Base-by-base conservation (phyloP, 2,888 invertebrate genomes). In the Chrysolina oricalcia region DNA sequence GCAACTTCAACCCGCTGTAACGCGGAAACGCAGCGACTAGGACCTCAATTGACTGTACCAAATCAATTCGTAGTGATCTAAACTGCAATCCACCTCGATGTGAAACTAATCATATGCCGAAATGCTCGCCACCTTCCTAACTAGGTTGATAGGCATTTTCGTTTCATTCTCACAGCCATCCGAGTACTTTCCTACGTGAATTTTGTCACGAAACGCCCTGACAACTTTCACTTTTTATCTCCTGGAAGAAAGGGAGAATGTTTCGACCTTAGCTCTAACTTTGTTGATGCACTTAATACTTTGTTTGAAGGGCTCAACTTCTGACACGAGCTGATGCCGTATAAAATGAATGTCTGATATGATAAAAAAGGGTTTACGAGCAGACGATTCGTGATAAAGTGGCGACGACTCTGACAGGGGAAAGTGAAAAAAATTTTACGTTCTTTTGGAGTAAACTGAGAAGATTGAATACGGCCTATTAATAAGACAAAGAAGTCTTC, bases 301-400 rank as follows among this genome's bases (percentile, higher is more conserved):
- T 35, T 19, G 50, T 50, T 50, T 35, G 59, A 35, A 59, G 59
- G 27, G 59, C 23, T 59, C 59, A 35, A 35, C 27, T 15, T 35
- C 35, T 27, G 59, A 17, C 17, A 59, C 27, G 53, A 59, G 27
- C 4, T 13, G 59, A 59, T 59, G 27, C 35, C 15, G 10, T n/a
- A 17, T 50, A 46, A 46, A 46, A 46, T 46, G 46, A 10, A n/a
- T 59, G n/a, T 27, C 27, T 9, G 23, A 35, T 59, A 35, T 59
- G 56, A 59, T 59, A 35, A 59, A 59, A n/a, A 59, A 59, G 59
- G 35, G 35, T 59, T 59, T 23, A 59, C 59, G 59, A 35, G 6
- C 59, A 59, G 59, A 59, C 59, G 59, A 59, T 53, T 21, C 53
- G 53, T 53, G 53, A 53, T 53, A 5, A 53, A 53, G 53, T 53